These are phyloP conservation scores for Heliconius himera DNA, from an alignment of 1,140 invertebrate genomes.

Conservation along the genomic window DNA sequence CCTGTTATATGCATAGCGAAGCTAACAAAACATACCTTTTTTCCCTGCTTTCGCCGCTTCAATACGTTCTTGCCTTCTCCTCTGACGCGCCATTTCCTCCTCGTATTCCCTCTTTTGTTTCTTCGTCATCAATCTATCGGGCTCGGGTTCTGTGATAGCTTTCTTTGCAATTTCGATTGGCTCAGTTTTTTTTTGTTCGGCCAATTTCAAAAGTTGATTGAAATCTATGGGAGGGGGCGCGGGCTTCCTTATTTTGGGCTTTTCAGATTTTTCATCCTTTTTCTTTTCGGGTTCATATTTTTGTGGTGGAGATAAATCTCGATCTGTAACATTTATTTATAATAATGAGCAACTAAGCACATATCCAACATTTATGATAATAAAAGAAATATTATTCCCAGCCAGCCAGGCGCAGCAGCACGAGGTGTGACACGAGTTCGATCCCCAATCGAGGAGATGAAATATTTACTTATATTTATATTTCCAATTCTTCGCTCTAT, in stretches of 20 bases:
- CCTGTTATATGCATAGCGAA: background rate
- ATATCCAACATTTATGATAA: too few relatives aligned
- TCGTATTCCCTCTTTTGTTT: constrained; percentile 89
- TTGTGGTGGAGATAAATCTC: constrained; percentile 49
- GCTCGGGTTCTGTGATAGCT: constrained; percentile 82
- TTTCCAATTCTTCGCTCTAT: too few relatives aligned
- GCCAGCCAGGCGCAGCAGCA: too few relatives aligned
- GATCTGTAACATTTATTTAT: background rate
- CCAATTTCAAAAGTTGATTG: constrained; percentile 88
- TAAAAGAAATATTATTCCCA: too few relatives aligned
- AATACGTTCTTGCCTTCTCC: constrained; percentile 67
- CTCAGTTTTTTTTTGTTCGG: constrained; percentile 91
- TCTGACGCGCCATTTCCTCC: constrained; percentile 80
- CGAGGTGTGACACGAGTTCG: too few relatives aligned
- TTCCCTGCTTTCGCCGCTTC: constrained; percentile 59
- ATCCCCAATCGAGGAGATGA: too few relatives aligned
- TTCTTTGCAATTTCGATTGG: constrained; percentile 85
- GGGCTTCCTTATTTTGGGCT: constrained; percentile 80
- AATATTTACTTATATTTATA: too few relatives aligned
- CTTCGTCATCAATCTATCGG: constrained; percentile 89
- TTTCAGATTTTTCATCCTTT: constrained; percentile 80
- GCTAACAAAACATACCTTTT: constrained; percentile 49
- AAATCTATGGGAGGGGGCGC: constrained; percentile 89
- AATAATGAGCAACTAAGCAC: too few relatives aligned
- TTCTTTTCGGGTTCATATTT: constrained; percentile 80